Evolutionary conservation across 2,888 invertebrate genomes (phyloP).

Genomic region (Urechis unicinctus): DNA sequence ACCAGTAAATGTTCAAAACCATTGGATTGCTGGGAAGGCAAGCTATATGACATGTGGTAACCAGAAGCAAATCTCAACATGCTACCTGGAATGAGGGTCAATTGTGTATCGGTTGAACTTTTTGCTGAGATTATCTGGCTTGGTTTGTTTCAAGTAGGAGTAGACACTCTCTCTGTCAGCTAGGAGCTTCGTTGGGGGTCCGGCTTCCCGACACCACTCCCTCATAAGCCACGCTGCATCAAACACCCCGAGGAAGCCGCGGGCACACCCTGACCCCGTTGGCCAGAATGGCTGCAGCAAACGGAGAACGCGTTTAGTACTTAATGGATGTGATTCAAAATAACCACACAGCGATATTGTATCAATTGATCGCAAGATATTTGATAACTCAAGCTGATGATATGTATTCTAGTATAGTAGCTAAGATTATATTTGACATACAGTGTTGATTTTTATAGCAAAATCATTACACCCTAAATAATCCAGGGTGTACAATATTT

Average conservation of each 20-base stretch:
- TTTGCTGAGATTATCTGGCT: neutral
- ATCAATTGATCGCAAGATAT: neutral
- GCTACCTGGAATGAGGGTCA: neutral
- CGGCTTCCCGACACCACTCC: constrained; percentile 3
- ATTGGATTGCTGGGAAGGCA: too few relatives aligned
- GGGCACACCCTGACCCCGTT: constrained; percentile 78
- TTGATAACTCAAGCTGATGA: too few relatives aligned
- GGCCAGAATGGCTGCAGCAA: constrained; percentile 19
- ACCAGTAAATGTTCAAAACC: too few relatives aligned
- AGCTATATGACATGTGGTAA: too few relatives aligned
- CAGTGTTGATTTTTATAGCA: too few relatives aligned
- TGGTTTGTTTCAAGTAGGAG: neutral
- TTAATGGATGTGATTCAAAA: neutral
- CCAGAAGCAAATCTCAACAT: too few relatives aligned
- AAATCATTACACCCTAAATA: too few relatives aligned
- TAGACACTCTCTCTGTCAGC: neutral
- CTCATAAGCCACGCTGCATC: constrained; percentile 90
- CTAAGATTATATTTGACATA: too few relatives aligned
- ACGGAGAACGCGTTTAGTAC: neutral
- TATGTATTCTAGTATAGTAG: too few relatives aligned
- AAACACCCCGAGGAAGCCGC: constrained; percentile 86
- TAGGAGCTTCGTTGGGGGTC: neutral
- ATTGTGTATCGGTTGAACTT: neutral
- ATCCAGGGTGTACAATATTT: too few relatives aligned
- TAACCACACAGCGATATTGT: neutral